phyloP scores from a whole-genome alignment of 2,888 invertebrate species.

The Camponotus fellah region DNA sequence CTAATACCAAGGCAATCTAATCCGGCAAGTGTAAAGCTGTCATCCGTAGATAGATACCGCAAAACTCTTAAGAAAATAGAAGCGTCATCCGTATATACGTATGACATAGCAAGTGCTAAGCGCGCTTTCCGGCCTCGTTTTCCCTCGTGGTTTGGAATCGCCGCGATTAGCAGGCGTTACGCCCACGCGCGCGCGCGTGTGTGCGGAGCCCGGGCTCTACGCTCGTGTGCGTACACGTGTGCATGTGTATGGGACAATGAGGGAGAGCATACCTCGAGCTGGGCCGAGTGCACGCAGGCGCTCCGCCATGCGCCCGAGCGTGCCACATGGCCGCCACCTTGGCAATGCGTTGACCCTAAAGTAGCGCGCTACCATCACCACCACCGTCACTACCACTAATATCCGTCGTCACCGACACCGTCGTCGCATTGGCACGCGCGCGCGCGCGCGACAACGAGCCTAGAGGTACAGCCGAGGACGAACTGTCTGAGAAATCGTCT shows the following conservation, averaged over 20 bases:
- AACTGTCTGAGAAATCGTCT: background rate
- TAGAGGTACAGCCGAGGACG: conserved; percentile 3
- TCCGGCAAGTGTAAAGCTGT: background rate
- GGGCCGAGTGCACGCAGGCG: conserved; percentile 73
- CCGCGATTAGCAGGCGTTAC: conserved; percentile 37
- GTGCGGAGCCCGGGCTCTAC: conserved; percentile 46
- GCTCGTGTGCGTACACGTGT: conserved; percentile 16
- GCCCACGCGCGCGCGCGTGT: conserved; percentile 35
- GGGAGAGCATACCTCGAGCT: conserved; percentile 46
- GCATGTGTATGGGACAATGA: conserved; percentile 12
- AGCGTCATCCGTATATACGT: conserved; percentile 14
- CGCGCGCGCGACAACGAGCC: conserved; percentile 27
- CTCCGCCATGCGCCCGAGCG: conserved; percentile 78
- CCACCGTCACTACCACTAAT: background rate
- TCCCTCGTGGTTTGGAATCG: conserved; percentile 41
- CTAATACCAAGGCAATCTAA: background rate
- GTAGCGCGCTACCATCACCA: conserved; percentile 72
- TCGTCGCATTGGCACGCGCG: conserved; percentile 12
- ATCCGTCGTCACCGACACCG: conserved; percentile 34
- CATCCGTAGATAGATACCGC: background rate
- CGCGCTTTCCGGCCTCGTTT: conserved; percentile 47
- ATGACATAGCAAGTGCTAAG: conserved; percentile 40
- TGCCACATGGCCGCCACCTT: conserved; percentile 85
- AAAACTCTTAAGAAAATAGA: conserved; percentile 20
- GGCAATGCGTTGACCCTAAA: conserved; percentile 85